phyloP scores from a whole-genome alignment of 2,888 invertebrate species.

The Hololepta plana region DNA sequence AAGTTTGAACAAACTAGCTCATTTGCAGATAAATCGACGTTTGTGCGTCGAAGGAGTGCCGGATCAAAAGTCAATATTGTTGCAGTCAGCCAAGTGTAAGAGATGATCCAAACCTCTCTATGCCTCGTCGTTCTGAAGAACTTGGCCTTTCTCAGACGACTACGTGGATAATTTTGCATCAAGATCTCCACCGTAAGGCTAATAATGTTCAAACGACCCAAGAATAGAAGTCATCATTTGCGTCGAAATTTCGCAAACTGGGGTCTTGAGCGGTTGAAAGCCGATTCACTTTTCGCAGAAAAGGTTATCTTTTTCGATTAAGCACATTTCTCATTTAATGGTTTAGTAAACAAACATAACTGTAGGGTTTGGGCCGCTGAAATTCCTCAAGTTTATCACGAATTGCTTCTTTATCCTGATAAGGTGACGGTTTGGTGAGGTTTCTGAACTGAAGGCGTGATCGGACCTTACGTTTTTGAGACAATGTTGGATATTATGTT shows the following conservation, averaged over 20 bases:
- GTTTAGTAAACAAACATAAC: constrained; percentile 2
- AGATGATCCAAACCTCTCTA: no score
- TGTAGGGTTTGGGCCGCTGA: background rate
- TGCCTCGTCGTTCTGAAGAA: constrained; percentile 1
- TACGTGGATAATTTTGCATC: constrained; percentile 7
- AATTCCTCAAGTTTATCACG: constrained; percentile 1
- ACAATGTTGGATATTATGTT: constrained; percentile 1
- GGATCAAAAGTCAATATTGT: no score
- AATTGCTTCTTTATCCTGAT: constrained; percentile 2
- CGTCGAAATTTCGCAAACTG: background rate
- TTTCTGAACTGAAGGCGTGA: constrained; percentile 1
- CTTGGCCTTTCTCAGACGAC: constrained; percentile 4
- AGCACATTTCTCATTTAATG: constrained; percentile 1
- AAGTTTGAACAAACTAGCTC: no score
- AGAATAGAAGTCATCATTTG: background rate
- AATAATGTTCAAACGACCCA: constrained; percentile 3
- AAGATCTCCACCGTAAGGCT: constrained; percentile 6
- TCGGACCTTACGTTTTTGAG: constrained; percentile 2
- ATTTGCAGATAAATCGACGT: no score
- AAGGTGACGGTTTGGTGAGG: background rate
- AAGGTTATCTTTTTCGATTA: background rate
- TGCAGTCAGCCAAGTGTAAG: no score
- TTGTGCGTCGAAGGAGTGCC: no score
- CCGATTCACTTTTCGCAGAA: constrained; percentile 1
- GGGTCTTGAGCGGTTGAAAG: constrained; percentile 3